Base-by-base conservation (phyloP, 2,888 invertebrate genomes). In the Pinctada fucata region DNA sequence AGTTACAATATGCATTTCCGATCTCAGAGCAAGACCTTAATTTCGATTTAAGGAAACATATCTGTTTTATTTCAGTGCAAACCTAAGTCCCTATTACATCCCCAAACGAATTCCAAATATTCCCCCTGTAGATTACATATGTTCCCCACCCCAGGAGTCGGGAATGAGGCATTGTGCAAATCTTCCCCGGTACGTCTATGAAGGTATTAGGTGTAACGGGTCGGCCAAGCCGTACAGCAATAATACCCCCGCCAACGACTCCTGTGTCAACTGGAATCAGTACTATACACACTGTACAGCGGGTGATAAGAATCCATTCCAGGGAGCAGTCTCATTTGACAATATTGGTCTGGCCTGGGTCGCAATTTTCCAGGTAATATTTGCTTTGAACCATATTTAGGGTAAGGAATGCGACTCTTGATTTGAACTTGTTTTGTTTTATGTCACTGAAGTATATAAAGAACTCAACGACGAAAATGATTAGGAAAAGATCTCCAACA, bases 261-360 rank as follows among this genome's bases (percentile, higher is more conserved):
- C 96, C 66, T 99, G 99, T 93, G 96, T 99, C 88, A 97, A 99
- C 94, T 99, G 99, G 99, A 98, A 99, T 94, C 96, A 97, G 93
- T 99, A 99, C 94, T 99, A 99, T 93, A 97, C 97, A 74, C 96
- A 96, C 90, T 99, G 99, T 93, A 95, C 96, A 82, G 96, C 97
- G 83, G 96, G 97, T 86, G 97, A 97, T 76, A 95, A 96, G 89
- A 99, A 99, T 94, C 99, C 99, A 13, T 99, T 99, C 93, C 97
- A 97, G 93, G 99, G 99, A 82, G 98, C 99, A 79, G 99, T 99
- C 91, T 98, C 98, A 65, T 99, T 99, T 93, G 99, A 99, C 94
- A 99, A 99, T 93, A 99, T 99, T 90, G 99, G 99, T 85, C 95
- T 99, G 89, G 99, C 99, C 48, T 99, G 99, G 99, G 99, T 99